Evolutionary conservation across 2,113 vertebrate genomes (phyloP).

Genomic region (Brienomyrus longianalis): DNA sequence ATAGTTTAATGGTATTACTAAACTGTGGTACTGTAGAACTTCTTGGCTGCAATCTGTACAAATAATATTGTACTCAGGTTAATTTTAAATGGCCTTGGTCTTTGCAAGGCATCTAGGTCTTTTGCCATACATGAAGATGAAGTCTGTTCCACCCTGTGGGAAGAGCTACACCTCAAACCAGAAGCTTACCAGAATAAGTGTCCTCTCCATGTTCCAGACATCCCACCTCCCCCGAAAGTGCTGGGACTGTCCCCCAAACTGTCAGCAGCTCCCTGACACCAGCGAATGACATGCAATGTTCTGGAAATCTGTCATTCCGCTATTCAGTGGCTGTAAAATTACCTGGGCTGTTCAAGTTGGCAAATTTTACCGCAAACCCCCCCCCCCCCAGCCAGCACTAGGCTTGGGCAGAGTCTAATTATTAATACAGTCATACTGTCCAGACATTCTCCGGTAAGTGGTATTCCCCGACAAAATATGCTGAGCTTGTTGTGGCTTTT

Average conservation of each 20-base stretch:
- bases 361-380: background rate
- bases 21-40: background rate
- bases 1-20: background rate
- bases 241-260: background rate
- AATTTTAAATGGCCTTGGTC: background rate
- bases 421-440: background rate
- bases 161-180: background rate
- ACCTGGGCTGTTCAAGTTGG: background rate
- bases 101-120: background rate
- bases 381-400: background rate
- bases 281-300: background rate
- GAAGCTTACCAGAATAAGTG: background rate
- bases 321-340: background rate
- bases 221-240: background rate
- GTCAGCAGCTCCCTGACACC: background rate
- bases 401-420: background rate
- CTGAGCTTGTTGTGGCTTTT: background rate
- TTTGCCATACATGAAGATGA: background rate
- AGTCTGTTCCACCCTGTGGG: background rate
- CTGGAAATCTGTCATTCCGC: background rate
- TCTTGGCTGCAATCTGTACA: background rate
- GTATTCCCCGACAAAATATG: background rate
- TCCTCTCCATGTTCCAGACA: background rate
- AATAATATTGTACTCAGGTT: background rate
- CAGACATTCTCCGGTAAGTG: background rate